Percentiles rank a stretch among this genome's conserved stretches.
Conservation (phyloP, 2,797 vertebrate genomes). For the Enteromius unitaeniatus region DNA sequence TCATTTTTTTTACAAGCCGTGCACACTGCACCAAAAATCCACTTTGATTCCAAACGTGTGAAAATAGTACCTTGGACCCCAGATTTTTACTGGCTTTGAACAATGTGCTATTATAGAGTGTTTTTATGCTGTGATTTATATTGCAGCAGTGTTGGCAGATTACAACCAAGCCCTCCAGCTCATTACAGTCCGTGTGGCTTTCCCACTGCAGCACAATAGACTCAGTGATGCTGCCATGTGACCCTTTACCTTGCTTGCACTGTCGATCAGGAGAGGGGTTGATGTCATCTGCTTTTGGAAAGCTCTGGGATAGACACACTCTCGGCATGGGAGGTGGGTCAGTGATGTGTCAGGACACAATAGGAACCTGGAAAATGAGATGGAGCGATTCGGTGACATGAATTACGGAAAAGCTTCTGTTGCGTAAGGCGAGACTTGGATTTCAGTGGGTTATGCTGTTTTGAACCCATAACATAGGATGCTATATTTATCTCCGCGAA, state of each 20-base stretch:
- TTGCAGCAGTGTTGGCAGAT: conserved; percentile 75
- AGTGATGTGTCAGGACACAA: conserved; percentile 74
- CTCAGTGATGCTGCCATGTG: conserved; percentile 72
- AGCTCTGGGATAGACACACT: conserved; percentile 70
- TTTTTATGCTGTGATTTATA: conserved; percentile 73
- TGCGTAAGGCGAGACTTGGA: conserved; percentile 74
- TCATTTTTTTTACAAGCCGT: conserved; percentile 68
- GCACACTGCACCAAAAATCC: conserved; percentile 69
- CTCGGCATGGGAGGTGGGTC: conserved; percentile 74
- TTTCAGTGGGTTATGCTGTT: conserved; percentile 70
- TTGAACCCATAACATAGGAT: conserved; percentile 71
- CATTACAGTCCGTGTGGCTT: conserved; percentile 76
- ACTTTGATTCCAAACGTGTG: conserved; percentile 72
- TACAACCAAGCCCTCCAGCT: conserved; percentile 67
- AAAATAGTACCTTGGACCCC: conserved; percentile 71
- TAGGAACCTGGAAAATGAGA: conserved; percentile 75
- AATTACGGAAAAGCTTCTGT: conserved; percentile 73
- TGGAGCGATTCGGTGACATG: conserved; percentile 73
- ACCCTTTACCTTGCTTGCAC: conserved; percentile 77
- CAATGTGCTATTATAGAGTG: conserved; percentile 81
- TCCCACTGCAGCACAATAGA: conserved; percentile 76
- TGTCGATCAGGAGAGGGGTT: conserved; percentile 72
- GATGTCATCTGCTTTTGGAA: conserved; percentile 78
- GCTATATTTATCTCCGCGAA: conserved; percentile 77
- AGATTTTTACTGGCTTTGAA: conserved; percentile 74